A percentile compares a stretch with the other conserved stretches of the same genome.
Evolutionary conservation across 2,888 invertebrate species (phyloP).

Genomic region (Cheiracanthium punctorium): DNA sequence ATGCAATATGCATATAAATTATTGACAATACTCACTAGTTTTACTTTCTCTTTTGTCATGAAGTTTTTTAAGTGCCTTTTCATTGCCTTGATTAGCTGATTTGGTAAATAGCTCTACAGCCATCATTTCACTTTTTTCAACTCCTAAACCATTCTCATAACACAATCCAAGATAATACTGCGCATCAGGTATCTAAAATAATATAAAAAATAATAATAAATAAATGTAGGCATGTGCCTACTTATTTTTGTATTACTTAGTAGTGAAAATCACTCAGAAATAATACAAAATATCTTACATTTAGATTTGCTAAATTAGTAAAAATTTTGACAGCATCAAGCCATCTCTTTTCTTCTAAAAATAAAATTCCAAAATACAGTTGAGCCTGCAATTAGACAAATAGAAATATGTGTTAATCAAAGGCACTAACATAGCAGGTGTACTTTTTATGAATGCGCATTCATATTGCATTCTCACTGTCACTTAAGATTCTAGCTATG

Average conservation of each 20-base stretch:
- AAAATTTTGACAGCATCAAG: conserved; percentile 43
- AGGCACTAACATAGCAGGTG: no score
- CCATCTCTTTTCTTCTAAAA: conserved; percentile 48
- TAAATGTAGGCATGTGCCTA: no score
- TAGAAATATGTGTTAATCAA: no score
- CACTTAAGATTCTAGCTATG: no score
- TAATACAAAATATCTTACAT: conserved; percentile 46
- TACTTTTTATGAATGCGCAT: no score
- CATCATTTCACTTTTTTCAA: conserved; percentile 16
- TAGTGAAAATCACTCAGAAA: no score
- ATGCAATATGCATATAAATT: no score
- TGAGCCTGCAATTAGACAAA: conserved; percentile 56
- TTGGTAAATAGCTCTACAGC: conserved; percentile 42
- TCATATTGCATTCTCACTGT: no score
- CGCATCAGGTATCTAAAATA: conserved; percentile 43
- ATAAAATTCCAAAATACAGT: conserved; percentile 48
- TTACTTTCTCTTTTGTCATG: neutral
- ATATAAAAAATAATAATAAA: neutral
- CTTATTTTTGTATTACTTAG: no score
- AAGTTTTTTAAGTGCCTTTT: conserved; percentile 32
- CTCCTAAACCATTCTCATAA: conserved; percentile 67
- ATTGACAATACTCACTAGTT: neutral
- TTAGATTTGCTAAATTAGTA: conserved; percentile 29
- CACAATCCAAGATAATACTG: conserved; percentile 66
- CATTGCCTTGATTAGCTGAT: conserved; percentile 39